phyloP scores from a whole-genome alignment of 2,888 invertebrate genomes.

The Pediacus dermestoides region DNA sequence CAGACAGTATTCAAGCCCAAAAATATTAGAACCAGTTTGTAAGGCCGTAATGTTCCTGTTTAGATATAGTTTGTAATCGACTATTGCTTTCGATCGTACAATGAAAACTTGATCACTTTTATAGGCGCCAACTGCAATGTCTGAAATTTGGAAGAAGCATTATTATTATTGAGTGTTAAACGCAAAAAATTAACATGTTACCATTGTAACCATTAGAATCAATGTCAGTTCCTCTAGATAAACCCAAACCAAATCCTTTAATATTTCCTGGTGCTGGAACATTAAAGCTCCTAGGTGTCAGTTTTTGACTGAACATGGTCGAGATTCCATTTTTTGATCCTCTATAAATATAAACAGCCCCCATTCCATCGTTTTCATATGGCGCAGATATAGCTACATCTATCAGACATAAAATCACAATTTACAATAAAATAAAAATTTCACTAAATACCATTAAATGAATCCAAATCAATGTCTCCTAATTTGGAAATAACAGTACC shows the following conservation, averaged over 20 bases:
- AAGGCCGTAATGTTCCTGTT: neutral
- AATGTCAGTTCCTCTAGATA: conserved; percentile 59
- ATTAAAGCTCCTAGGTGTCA: conserved; percentile 50
- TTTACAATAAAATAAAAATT: neutral
- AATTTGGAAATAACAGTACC: conserved; percentile 29
- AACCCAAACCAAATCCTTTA: conserved; percentile 59
- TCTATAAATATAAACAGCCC: conserved; percentile 63
- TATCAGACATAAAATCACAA: conserved; percentile 42
- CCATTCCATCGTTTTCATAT: conserved; percentile 57
- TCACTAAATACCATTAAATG: conserved; percentile 31
- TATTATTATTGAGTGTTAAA: neutral
- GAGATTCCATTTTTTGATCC: conserved; percentile 51
- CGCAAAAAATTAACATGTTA: conserved; percentile 32
- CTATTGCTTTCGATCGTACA: conserved; percentile 48
- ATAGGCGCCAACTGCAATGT: conserved; percentile 60
- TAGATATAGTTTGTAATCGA: conserved; percentile 29
- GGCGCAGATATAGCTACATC: conserved; percentile 66
- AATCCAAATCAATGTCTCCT: conserved; percentile 35
- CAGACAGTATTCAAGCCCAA: neutral
- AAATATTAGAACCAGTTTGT: neutral
- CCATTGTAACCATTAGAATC: conserved; percentile 62
- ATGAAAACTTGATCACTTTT: conserved; percentile 56
- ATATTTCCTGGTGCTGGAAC: conserved; percentile 21
- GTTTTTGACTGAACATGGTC: conserved; percentile 52
- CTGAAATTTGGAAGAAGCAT: conserved; percentile 47